Evolutionary conservation across 2,797 vertebrate species (phyloP).

Genomic region (Propithecus deckenii): DNA sequence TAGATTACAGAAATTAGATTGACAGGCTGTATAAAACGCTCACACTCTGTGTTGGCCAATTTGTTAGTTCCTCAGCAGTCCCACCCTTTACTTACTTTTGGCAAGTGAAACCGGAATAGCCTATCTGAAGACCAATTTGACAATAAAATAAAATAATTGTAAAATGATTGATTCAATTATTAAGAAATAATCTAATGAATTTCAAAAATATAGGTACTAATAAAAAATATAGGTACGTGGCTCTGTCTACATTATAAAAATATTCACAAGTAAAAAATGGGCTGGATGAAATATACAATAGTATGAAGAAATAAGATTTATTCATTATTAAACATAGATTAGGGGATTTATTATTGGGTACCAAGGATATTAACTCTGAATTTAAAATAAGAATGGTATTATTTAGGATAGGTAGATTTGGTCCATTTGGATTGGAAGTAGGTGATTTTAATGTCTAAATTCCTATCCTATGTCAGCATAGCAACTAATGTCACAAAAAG

Average conservation of each 20-base stretch:
- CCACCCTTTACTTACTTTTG: not conserved
- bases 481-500: not conserved
- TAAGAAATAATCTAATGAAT: not conserved
- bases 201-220: not conserved
- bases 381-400: not conserved
- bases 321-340: not conserved
- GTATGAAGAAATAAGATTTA: not conserved
- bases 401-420: not conserved
- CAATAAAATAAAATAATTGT: not conserved
- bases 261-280: not conserved
- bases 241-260: not conserved
- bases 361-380: not conserved
- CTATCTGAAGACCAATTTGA: not conserved
- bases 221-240: not conserved
- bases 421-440: not conserved
- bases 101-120: not conserved
- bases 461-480: not conserved
- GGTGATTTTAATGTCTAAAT: not conserved
- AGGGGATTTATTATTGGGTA: not conserved
- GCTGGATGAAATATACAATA: not conserved
- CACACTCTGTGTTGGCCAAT: not conserved
- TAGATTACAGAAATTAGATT: not conserved
- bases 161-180: not conserved
- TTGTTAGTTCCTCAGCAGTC: not conserved
- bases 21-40: not conserved